Base-by-base conservation (phyloP, 1,140 invertebrate species). In the Gryllus bimaculatus region DNA sequence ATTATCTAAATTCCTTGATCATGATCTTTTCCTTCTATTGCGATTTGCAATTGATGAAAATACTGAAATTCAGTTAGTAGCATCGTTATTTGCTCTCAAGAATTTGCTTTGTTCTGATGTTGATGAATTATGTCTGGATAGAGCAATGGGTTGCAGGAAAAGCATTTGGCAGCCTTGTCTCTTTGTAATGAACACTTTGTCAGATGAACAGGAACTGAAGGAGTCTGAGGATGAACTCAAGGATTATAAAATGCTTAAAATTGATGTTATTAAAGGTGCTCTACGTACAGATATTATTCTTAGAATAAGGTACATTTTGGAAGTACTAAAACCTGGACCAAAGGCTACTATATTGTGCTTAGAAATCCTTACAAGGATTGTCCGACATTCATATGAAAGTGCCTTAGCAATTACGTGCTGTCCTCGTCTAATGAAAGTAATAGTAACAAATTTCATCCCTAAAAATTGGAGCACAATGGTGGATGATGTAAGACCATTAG, bases 31-130 rank as follows among this genome's bases (percentile, higher is more conserved):
- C 81, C 90, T 97, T 82, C 84, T 96, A 0, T 82, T 97, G 74
- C 89, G 96, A 82, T 95, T 94, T 87, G 92, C 93, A 10, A 84
- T 97, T 47, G 96, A 98, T 87, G 94, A 97, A 82, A 91, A 91
- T 81, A 90, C 92, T n/a, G 85, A 91, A 0, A 87, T 90, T 15
- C 88, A 94, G 47, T 85, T 96, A 12, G 91, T 91, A 80, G 89
- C 94, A 15, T 88, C 93, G 12, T 85, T 96, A 12, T 89, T 90
- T 86, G 92, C 92, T 8, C 84, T 97, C 66, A 89, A 91, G 82
- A 90, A 91, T 83, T 87, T 96, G 21, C 84, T 95, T 13, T 93
- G 91, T 78, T 93, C 91, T 81, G 90, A 91, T 83, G 87, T 91
- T 47, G 95, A 96, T 86, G 94, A 96, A 87, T 79, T 82, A 81